Base-by-base conservation (phyloP, 2,113 vertebrate species). In the Poeciliopsis turrubarensis region DNA sequence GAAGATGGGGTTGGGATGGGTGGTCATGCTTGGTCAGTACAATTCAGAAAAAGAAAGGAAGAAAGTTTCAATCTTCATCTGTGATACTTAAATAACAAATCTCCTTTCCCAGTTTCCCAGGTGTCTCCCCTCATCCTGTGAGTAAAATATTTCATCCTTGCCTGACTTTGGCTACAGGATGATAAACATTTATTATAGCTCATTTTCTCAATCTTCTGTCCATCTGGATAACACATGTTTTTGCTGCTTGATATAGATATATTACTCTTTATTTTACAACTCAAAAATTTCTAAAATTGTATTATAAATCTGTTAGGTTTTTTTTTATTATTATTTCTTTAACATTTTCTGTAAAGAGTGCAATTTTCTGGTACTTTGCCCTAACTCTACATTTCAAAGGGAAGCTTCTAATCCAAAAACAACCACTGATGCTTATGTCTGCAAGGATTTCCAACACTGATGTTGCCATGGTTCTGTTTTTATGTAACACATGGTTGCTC, bases 161-260 rank as follows among this genome's bases (percentile, higher is more conserved):
- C 25, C 51, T 47, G 17, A 5, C 10, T 57, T 57, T 57, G 25
- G 25, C 25, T n/a, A 57, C 51, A 57, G 51, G 7, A 57, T 57
- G 1, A 47, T 47, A n/a, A 57, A 57, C 5, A 57, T 57, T 57
- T 57, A 57, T 57, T 57, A 57, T 10, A n/a, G 51, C 22, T 25
- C n/a, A 57, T 54, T 69, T 76, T 25, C 11, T 27, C 51, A 39
- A 5, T 39, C 32, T 54, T 78, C 31, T 71, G 67, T 71, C 71
- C 60, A 26, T 68, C 41, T 65, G 69, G 51, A 26, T 66, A 2
- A 31, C 25, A 31, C 25, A 30, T 27, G 29, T n/a, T 32, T 12
- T 68, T 62, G 75, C 74, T 64, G 19, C 54, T 26, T 13, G 3
- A 25, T 17, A 57, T 25, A 57, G 19, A 57, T 57, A 57, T n/a